phyloP scores from a whole-genome alignment of 2,113 vertebrate genomes.

The Odontesthes bonariensis region DNA sequence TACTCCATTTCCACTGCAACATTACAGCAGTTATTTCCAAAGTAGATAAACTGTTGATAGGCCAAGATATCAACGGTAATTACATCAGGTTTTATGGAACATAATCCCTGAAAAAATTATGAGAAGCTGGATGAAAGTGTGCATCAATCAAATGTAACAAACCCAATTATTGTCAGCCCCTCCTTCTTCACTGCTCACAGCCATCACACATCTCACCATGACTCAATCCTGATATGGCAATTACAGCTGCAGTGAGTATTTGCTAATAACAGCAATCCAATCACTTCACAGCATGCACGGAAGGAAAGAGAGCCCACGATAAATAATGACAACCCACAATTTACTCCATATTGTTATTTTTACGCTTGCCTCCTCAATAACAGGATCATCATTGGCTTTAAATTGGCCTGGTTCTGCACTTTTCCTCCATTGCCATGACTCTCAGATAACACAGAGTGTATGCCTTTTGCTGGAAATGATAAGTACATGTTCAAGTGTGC shows the following conservation, averaged over 20 bases:
- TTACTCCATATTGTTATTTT: conserved; percentile 70
- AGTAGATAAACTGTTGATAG: conserved; percentile 73
- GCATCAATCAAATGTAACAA: conserved; percentile 79
- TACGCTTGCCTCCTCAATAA: conserved; percentile 48
- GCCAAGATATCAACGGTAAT: conserved; percentile 74
- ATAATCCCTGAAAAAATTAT: conserved; percentile 75
- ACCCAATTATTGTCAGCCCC: conserved; percentile 75
- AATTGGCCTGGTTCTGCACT: conserved; percentile 10
- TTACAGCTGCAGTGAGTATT: conserved; percentile 71
- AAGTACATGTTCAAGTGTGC: not conserved
- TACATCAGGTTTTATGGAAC: conserved; percentile 79
- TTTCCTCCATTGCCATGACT: conserved; percentile 1
- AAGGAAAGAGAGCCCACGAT: conserved; percentile 55
- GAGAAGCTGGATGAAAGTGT: conserved; percentile 71
- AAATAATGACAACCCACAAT: conserved; percentile 75
- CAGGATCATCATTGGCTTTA: conserved; percentile 47
- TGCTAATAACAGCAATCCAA: conserved; percentile 80
- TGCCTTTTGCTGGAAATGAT: not conserved
- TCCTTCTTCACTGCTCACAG: conserved; percentile 56
- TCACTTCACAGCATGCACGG: conserved; percentile 64
- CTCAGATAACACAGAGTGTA: not conserved
- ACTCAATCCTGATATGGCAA: conserved; percentile 75
- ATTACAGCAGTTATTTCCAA: conserved; percentile 57
- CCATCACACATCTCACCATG: conserved; percentile 69
- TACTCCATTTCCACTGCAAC: conserved; percentile 56